Evolutionary conservation across 2,113 vertebrate species (phyloP).

Genomic region (Suncus etruscus): DNA sequence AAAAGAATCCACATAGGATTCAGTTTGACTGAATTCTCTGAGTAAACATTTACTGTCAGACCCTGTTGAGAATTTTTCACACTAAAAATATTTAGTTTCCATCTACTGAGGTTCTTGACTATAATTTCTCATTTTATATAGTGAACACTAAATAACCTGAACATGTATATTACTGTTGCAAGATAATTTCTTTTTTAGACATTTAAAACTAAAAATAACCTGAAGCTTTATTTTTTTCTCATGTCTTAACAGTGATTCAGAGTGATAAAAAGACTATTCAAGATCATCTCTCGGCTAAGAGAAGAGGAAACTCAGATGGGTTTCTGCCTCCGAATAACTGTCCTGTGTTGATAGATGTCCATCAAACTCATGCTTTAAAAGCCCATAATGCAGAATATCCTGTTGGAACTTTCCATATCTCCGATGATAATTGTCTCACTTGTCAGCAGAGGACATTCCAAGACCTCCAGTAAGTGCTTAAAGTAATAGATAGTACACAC

Average conservation of each 20-base stretch:
- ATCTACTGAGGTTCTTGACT: background rate
- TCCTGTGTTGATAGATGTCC: background rate
- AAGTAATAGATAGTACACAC: background rate
- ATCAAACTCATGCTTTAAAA: background rate
- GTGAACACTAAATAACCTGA: slow-evolving; percentile 3
- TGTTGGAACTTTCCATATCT: slow-evolving; percentile 49
- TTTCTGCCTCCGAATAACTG: background rate
- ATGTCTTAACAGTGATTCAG: slow-evolving; percentile 20
- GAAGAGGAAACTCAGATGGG: background rate
- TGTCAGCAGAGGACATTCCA: background rate
- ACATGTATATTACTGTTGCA: slow-evolving; percentile 30
- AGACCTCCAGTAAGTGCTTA: background rate
- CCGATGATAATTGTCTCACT: background rate
- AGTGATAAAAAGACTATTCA: background rate
- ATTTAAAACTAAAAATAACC: background rate
- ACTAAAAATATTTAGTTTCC: slow-evolving; percentile 24
- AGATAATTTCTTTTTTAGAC: slow-evolving; percentile 16
- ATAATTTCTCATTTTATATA: slow-evolving; percentile 15
- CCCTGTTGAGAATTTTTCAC: background rate
- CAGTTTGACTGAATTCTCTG: background rate
- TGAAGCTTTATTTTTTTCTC: background rate
- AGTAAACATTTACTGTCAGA: background rate
- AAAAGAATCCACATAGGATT: background rate
- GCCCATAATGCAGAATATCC: background rate
- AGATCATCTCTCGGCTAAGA: background rate